A percentile compares a stretch with the other conserved stretches of the same genome.
phyloP scores from a whole-genome alignment of 2,797 vertebrate genomes.

The Rhynchonycteris naso region DNA sequence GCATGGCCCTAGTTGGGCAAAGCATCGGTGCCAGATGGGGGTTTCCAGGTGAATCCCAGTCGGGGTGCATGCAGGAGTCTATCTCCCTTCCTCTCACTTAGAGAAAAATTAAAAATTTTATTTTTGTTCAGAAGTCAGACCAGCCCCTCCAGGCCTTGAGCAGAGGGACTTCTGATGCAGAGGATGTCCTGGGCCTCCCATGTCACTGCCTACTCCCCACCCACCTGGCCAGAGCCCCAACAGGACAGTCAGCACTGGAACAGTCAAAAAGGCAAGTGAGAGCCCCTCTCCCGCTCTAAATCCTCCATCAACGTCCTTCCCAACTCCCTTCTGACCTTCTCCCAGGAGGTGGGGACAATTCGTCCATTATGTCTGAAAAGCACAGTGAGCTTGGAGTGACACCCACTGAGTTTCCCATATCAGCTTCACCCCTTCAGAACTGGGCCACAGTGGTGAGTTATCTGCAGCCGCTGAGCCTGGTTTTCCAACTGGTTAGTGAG shows the following conservation, averaged over 20 bases:
- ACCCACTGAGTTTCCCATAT: neutral
- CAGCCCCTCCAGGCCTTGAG: neutral
- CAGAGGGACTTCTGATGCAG: neutral
- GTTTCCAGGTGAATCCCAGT: too few relatives aligned
- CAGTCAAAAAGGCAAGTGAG: fast-evolving
- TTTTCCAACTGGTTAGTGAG: neutral
- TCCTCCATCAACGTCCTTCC: neutral
- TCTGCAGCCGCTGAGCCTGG: neutral
- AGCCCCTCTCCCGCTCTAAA: neutral
- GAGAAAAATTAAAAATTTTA: too few relatives aligned
- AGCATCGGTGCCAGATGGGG: too few relatives aligned
- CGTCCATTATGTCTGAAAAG: too few relatives aligned
- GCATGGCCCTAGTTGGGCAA: too few relatives aligned
- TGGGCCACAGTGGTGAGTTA: fast-evolving
- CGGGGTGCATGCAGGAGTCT: too few relatives aligned
- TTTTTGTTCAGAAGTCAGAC: neutral
- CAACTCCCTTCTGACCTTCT: neutral
- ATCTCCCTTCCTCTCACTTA: too few relatives aligned
- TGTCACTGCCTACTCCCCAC: neutral
- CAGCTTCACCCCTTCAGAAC: neutral
- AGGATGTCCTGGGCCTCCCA: neutral
- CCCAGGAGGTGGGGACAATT: too few relatives aligned
- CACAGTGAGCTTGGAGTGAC: neutral
- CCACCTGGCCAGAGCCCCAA: neutral
- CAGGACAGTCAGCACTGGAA: neutral